A percentile compares a stretch with the other conserved stretches of the same genome.
Evolutionary conservation across 2,113 vertebrate species (phyloP).

Genomic region (Megaceryle torquata): DNA sequence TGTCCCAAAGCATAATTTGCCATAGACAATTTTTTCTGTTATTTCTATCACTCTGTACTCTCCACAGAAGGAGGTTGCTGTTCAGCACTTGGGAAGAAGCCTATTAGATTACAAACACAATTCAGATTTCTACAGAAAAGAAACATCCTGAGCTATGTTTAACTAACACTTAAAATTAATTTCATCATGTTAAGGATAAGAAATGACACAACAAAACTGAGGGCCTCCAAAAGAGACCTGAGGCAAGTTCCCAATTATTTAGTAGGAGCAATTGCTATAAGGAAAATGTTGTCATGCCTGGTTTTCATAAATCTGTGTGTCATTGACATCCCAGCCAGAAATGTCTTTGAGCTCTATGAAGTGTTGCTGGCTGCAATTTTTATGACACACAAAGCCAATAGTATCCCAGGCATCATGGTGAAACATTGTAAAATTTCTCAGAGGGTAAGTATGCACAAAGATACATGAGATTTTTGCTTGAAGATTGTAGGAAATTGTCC

Average conservation of each 20-base stretch:
- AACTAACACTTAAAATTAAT: not conserved
- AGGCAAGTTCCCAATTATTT: not conserved
- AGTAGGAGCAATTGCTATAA: not conserved
- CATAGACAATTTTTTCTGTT: fast-evolving
- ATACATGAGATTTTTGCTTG: not conserved
- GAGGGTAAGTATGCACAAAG: not conserved
- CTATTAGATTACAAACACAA: not conserved
- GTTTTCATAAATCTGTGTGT: not conserved
- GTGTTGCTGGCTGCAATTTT: not conserved
- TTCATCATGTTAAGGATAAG: not conserved
- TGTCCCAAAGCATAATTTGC: not conserved
- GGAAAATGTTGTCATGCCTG: not conserved
- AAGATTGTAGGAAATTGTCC: not conserved
- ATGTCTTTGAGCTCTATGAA: not conserved
- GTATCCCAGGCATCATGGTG: not conserved
- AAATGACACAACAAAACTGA: not conserved
- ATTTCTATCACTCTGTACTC: not conserved
- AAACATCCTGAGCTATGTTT: not conserved
- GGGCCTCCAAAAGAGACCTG: not conserved
- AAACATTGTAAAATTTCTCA: not conserved
- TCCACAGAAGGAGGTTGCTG: not conserved
- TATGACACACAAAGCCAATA: not conserved
- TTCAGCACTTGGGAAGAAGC: not conserved
- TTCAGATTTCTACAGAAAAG: not conserved
- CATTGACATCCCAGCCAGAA: not conserved